Percentiles rank a stretch among this genome's conserved stretches.
phyloP scores from a whole-genome alignment of 2,797 vertebrate genomes.

The Lagodon rhomboides region DNA sequence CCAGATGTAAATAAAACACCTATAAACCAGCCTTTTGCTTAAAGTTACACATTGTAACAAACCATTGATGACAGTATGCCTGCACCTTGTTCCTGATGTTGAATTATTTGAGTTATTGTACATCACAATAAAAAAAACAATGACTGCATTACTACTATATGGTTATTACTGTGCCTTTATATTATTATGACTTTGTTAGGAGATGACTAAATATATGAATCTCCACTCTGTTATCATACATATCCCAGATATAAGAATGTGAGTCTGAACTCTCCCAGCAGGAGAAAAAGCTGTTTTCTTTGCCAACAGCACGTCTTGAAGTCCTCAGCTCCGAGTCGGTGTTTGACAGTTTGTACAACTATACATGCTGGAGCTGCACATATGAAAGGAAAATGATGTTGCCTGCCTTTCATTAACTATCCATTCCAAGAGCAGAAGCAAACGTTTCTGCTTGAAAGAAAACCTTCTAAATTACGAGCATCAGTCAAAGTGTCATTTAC shows the following conservation, averaged over 20 bases:
- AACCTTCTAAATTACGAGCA: slow-evolving; percentile 72
- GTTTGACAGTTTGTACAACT: slow-evolving; percentile 29
- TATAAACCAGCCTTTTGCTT: not conserved
- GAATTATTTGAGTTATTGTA: not conserved
- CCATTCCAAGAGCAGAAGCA: slow-evolving; percentile 73
- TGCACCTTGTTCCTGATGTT: not conserved
- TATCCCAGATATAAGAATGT: not conserved
- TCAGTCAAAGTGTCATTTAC: slow-evolving; percentile 79
- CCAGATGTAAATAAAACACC: not conserved
- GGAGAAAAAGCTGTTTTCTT: not conserved
- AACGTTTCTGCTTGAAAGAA: slow-evolving; percentile 78
- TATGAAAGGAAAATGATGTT: slow-evolving; percentile 56
- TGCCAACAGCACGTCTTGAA: slow-evolving; percentile 6
- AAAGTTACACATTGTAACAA: not conserved
- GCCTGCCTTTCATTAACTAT: slow-evolving; percentile 81
- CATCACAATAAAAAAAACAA: not conserved
- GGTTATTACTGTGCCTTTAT: not conserved
- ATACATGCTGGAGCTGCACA: slow-evolving; percentile 37
- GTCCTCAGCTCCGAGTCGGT: not conserved
- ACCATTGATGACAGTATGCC: not conserved
- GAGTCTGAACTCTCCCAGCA: not conserved
- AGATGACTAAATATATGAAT: not conserved
- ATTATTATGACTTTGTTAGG: not conserved
- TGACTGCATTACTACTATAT: not conserved
- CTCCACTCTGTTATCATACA: no score